Percentiles rank a stretch among this genome's conserved stretches.
These are phyloP conservation scores for Galleria mellonella DNA, from an alignment of 1,140 invertebrate species.

Conservation along the genomic window DNA sequence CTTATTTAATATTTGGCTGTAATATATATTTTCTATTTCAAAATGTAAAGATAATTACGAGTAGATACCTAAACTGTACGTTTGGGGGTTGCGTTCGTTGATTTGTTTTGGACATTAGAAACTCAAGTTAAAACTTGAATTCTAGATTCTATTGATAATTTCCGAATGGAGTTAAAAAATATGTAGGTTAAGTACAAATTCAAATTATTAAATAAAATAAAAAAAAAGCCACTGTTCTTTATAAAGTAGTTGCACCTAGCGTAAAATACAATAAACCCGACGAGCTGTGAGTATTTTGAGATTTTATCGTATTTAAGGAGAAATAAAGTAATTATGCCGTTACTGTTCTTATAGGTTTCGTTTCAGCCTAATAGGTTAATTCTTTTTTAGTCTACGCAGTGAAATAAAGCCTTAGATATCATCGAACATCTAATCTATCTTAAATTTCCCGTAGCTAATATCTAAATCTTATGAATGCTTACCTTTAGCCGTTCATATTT, in stretches of 20 bases:
- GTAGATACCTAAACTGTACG: not conserved
- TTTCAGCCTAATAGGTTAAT: constrained; percentile 68
- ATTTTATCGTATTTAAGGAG: constrained; percentile 72
- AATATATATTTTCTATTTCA: constrained; percentile 2
- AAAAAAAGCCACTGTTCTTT: constrained; percentile 69
- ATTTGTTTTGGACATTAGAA: constrained; percentile 15
- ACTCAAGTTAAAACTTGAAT: constrained; percentile 37
- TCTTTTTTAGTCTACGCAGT: constrained; percentile 46
- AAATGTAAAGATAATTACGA: not conserved
- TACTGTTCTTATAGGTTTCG: constrained; percentile 52
- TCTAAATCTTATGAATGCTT: constrained; percentile 30
- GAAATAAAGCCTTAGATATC: constrained; percentile 35
- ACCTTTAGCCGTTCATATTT: constrained; percentile 14
- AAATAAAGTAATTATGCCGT: constrained; percentile 45
- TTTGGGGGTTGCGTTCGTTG: constrained; percentile 2
- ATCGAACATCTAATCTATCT: constrained; percentile 27
- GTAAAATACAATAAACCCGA: constrained; percentile 72
- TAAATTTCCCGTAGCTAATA: constrained; percentile 32
- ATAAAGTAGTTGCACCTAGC: constrained; percentile 72
- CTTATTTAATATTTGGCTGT: constrained; percentile 3
- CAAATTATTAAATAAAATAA: constrained; percentile 74
- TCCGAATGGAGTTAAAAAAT: constrained; percentile 50
- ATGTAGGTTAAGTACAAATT: constrained; percentile 73
- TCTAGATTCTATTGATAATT: constrained; percentile 42
- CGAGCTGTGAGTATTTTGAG: constrained; percentile 73